Percentiles rank a stretch among this genome's conserved stretches.
phyloP scores from a whole-genome alignment of 2,888 invertebrate species.

The Dryococelus australis region DNA sequence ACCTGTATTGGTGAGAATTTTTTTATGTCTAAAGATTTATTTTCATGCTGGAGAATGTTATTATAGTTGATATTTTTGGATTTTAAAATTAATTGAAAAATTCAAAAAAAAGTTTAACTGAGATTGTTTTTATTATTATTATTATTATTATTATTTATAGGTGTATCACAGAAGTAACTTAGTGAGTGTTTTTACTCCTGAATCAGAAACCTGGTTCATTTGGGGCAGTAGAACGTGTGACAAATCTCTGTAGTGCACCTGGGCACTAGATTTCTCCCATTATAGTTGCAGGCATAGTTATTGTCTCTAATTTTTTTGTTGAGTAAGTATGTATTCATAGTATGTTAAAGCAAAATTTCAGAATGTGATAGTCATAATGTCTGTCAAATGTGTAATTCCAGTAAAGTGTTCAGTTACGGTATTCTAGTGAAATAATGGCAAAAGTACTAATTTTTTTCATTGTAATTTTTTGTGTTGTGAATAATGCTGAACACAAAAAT shows the following conservation, averaged over 20 bases:
- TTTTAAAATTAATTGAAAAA: neutral
- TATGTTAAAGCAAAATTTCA: neutral
- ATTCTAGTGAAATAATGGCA: neutral
- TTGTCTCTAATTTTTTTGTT: neutral
- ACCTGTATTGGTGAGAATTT: no score
- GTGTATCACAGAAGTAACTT: neutral
- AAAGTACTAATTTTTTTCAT: neutral
- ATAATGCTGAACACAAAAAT: neutral
- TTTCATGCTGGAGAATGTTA: neutral
- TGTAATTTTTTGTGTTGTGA: neutral
- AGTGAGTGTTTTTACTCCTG: neutral
- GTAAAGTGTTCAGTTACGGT: neutral
- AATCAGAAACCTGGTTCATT: neutral
- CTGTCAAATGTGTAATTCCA: neutral
- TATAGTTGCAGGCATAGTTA: neutral
- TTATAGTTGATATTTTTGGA: neutral
- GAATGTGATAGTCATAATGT: neutral
- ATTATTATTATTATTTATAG: neutral
- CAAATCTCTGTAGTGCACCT: slow-evolving; percentile 10
- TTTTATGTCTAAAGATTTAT: neutral
- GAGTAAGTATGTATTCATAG: neutral
- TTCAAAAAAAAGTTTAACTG: neutral
- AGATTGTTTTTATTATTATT: neutral
- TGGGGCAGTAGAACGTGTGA: neutral
- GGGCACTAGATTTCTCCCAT: neutral